Evolutionary conservation across 2,113 vertebrate species (phyloP).

Genomic region (Hyperopisus bebe): DNA sequence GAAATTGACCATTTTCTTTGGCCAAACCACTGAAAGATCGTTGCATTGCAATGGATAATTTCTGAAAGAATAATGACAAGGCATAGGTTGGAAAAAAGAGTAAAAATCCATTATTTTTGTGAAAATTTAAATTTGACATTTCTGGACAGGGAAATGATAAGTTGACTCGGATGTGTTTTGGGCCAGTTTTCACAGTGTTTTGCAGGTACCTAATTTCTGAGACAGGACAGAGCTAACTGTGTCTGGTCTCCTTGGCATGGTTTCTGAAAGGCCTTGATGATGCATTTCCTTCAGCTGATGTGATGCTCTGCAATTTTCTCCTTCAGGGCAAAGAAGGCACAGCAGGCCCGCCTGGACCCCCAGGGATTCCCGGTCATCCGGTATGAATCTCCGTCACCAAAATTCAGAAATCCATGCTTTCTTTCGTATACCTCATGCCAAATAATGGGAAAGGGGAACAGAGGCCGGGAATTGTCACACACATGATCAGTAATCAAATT

Average conservation of each 20-base stretch:
- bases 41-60: background rate
- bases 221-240: background rate
- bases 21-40: background rate
- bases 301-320: conserved; percentile 30
- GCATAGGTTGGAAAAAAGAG: background rate
- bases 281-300: conserved; percentile 5
- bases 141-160: background rate
- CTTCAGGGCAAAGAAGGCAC: conserved; percentile 77
- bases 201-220: background rate
- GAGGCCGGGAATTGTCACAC: conserved; percentile 41
- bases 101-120: background rate
- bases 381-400: conserved; percentile 55
- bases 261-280: background rate
- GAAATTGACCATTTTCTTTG: background rate
- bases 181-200: background rate
- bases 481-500: conserved; percentile 64
- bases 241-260: background rate
- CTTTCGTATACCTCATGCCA: conserved; percentile 29
- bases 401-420: conserved; percentile 37
- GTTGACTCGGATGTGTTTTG: background rate
- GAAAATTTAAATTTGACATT: background rate
- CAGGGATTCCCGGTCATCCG: conserved; percentile 73
- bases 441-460: conserved; percentile 32
- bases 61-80: background rate
- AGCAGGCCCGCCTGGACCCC: conserved; percentile 67